Percentiles rank a stretch among this genome's conserved stretches.
These are phyloP conservation scores for Cottoperca gobio DNA, from an alignment of 2,797 vertebrate species.

Conservation along the genomic window DNA sequence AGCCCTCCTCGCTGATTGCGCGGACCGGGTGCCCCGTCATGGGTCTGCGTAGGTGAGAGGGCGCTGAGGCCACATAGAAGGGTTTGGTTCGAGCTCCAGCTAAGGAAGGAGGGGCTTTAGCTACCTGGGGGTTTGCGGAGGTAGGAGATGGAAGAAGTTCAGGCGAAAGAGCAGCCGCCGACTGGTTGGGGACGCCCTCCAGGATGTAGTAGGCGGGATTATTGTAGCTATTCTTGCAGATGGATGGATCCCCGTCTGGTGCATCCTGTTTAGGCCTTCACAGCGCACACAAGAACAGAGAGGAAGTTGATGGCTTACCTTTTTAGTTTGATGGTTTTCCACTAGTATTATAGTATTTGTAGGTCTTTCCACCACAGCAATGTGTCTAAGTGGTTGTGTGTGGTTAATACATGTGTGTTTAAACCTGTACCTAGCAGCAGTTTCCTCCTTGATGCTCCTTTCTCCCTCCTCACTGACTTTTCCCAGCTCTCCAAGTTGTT, in stretches of 20 bases:
- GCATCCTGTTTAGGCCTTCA: constrained; percentile 88
- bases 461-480: constrained; percentile 91
- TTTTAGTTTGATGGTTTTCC: not conserved
- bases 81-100: constrained; percentile 86
- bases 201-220: constrained; percentile 97
- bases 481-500: constrained; percentile 80
- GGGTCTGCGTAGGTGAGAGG: constrained; percentile 64
- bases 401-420: not conserved
- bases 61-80: constrained; percentile 55
- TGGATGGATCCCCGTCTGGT: constrained; percentile 80
- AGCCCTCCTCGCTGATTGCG: constrained; percentile 86
- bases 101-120: constrained; percentile 71
- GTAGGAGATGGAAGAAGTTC: constrained; percentile 84
- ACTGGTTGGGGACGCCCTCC: constrained; percentile 95
- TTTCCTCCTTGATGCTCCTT: constrained; percentile 81
- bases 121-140: constrained; percentile 60
- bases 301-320: not conserved
- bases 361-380: not conserved
- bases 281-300: constrained; percentile 14
- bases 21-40: constrained; percentile 58
- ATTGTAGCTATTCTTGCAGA: constrained; percentile 95
- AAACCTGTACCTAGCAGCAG: constrained; percentile 67
- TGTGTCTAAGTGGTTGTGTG: not conserved
- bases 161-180: constrained; percentile 81
- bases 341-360: too few relatives aligned